phyloP scores from a whole-genome alignment of 2,113 vertebrate species.

The Sylvilagus bachmani region DNA sequence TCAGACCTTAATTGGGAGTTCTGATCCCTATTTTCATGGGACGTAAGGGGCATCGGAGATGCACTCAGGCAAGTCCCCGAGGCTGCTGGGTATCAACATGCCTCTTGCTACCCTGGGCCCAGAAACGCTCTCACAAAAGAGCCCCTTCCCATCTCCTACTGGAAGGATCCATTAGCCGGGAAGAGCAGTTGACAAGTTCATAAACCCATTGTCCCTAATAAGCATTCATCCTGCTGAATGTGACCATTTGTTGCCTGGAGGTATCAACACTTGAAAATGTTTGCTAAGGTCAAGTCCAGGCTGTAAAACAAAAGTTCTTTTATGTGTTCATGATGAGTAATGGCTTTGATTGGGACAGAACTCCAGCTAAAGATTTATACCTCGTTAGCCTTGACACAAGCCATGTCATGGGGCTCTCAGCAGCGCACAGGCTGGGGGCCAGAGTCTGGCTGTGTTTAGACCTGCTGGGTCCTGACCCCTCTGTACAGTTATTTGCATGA shows the following conservation, averaged over 20 bases:
- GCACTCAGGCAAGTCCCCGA: background rate
- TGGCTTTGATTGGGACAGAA: background rate
- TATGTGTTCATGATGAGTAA: background rate
- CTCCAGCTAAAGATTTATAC: background rate
- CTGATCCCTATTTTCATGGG: background rate
- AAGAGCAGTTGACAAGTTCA: background rate
- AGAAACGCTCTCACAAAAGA: constrained; percentile 17
- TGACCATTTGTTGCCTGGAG: background rate
- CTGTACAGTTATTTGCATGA: background rate
- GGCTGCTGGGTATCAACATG: background rate
- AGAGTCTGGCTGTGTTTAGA: background rate
- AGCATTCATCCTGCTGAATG: background rate
- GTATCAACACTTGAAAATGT: background rate
- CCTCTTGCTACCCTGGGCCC: background rate
- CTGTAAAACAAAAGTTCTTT: constrained; percentile 48
- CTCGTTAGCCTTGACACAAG: background rate
- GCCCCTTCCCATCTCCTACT: background rate
- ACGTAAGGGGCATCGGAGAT: background rate
- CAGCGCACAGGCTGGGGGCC: background rate
- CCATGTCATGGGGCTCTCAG: background rate
- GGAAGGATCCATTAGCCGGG: background rate
- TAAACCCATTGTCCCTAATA: background rate
- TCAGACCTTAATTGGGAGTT: background rate
- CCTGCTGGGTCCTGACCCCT: background rate
- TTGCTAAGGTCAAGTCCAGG: background rate